A percentile compares a stretch with the other conserved stretches of the same genome.
Conservation (phyloP, 2,113 vertebrate species). For the Oncorhynchus clarkii region DNA sequence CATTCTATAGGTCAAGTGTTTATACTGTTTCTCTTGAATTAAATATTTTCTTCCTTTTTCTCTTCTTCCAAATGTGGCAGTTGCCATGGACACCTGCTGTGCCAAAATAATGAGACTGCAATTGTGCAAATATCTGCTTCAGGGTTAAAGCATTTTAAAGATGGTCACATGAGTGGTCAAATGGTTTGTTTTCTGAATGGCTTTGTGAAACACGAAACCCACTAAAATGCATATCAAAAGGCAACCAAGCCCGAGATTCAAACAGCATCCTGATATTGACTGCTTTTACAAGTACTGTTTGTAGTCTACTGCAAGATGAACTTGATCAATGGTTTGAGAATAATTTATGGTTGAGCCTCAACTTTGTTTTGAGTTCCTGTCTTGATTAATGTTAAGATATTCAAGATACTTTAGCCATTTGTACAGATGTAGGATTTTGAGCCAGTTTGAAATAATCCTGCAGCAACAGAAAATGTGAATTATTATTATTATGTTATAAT, state of each 20-base stretch:
- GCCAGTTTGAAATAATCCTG: too few relatives aligned
- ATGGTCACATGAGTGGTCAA: conserved; percentile 72
- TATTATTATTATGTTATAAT: too few relatives aligned
- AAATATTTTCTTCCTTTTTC: background rate
- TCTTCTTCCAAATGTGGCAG: conserved; percentile 30
- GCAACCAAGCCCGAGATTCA: conserved; percentile 18
- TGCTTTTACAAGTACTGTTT: background rate
- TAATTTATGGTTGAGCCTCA: background rate
- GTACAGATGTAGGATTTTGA: too few relatives aligned
- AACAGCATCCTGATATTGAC: background rate
- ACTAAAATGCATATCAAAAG: conserved; percentile 17
- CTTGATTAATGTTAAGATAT: background rate
- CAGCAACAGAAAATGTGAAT: too few relatives aligned
- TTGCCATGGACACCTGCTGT: conserved; percentile 67
- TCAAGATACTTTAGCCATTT: background rate
- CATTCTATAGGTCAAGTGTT: background rate
- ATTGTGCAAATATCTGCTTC: conserved; percentile 70
- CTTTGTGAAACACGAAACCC: conserved; percentile 27
- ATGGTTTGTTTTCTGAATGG: conserved; percentile 51
- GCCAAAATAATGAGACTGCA: conserved; percentile 67
- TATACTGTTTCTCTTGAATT: background rate
- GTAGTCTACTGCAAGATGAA: background rate
- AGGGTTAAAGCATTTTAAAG: conserved; percentile 64
- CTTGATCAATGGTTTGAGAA: background rate
- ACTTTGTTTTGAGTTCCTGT: background rate